These are phyloP conservation scores for Hemithea aestivaria DNA, from an alignment of 2,888 invertebrate genomes.

Conservation along the genomic window DNA sequence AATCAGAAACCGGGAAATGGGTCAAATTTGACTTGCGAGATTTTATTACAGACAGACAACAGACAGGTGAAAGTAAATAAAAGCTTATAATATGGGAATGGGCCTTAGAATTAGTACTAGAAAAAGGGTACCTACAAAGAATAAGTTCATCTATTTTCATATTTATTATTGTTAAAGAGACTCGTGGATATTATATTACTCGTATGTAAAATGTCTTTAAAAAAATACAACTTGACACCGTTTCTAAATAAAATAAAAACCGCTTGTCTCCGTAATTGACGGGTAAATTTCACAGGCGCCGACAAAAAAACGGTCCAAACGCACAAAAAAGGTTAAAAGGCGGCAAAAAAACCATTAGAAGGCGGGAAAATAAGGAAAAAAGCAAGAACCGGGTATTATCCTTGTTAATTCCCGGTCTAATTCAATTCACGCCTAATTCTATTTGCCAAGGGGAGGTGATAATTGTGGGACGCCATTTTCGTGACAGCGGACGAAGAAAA, in stretches of 20 bases:
- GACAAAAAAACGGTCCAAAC: conserved; percentile 37
- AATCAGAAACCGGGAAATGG: no score
- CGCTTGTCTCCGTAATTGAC: conserved; percentile 24
- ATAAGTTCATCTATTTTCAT: no score
- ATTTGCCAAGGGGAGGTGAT: conserved; percentile 75
- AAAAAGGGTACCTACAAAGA: no score
- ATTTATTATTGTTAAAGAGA: no score
- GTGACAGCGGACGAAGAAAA: conserved; percentile 43
- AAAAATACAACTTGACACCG: no score
- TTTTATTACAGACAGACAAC: no score
- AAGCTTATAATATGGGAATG: no score
- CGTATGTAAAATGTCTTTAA: no score
- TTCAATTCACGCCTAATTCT: conserved; percentile 78
- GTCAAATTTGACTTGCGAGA: no score
- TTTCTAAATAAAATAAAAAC: conserved; percentile 16
- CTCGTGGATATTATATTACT: no score
- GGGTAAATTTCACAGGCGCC: conserved; percentile 25
- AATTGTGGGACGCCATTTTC: conserved; percentile 70
- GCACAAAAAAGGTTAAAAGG: conserved; percentile 17
- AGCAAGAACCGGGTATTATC: conserved; percentile 68
- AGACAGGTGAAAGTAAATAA: no score
- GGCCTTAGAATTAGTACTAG: no score
- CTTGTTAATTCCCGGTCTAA: conserved; percentile 76
- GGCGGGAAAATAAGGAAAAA: conserved; percentile 62
- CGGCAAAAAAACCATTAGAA: conserved; percentile 54